A percentile compares a stretch with the other conserved stretches of the same genome.
phyloP scores from a whole-genome alignment of 2,888 invertebrate genomes.

The Drosophila sordidapex region DNA sequence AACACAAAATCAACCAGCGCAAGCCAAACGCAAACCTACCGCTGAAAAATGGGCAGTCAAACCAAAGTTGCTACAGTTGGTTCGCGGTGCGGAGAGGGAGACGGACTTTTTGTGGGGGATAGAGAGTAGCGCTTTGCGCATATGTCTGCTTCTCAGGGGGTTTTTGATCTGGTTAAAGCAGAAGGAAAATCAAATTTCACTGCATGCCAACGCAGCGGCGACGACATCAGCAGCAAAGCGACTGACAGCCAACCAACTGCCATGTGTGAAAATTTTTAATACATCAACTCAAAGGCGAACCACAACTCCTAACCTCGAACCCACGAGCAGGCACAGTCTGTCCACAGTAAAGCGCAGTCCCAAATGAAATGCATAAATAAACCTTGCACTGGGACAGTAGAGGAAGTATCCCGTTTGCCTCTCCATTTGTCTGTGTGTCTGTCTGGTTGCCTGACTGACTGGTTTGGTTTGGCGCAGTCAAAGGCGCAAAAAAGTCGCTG shows the following conservation, averaged over 20 bases:
- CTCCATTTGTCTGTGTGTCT: conserved; percentile 24
- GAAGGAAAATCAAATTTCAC: conserved; percentile 71
- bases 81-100: neutral
- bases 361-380: conserved; percentile 80
- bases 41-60: conserved; percentile 58
- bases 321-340: conserved; percentile 3
- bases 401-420: conserved; percentile 32
- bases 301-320: conserved; percentile 40
- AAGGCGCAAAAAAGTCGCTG: conserved; percentile 63
- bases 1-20: conserved; percentile 16
- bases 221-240: conserved; percentile 27
- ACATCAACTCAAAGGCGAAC: conserved; percentile 74
- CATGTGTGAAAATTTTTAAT: conserved; percentile 80
- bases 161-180: conserved; percentile 40
- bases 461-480: conserved; percentile 45
- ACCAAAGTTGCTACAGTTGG: conserved; percentile 32
- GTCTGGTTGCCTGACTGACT: neutral
- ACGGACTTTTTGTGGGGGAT: neutral
- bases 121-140: conserved; percentile 4
- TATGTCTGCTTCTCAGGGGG: conserved; percentile 9
- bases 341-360: conserved; percentile 55
- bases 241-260: conserved; percentile 69
- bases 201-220: conserved; percentile 31
- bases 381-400: conserved; percentile 53
- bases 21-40: conserved; percentile 59